Base-by-base conservation (phyloP, 2,888 invertebrate genomes). In the Drosophila birchii region DNA sequence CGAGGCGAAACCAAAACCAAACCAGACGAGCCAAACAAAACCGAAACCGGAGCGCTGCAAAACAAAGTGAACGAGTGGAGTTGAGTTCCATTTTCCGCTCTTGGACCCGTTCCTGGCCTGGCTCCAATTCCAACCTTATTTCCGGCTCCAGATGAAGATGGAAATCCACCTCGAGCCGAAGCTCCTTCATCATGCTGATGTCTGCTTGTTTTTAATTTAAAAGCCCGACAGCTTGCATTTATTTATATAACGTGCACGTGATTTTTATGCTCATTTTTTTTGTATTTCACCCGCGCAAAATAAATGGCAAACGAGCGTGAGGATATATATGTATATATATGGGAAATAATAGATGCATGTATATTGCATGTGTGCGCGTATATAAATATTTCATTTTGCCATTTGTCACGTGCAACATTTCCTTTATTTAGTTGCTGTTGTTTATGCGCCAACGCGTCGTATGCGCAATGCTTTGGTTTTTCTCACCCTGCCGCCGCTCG, bases 121-220 rank as follows among this genome's bases (percentile, higher is more conserved):
- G 47, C 44, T 62, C 18, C 49, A 51, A 18, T 34, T 69, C 34
- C 60, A 29, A 1, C 34, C 34, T 12, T 11, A 34, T 18, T 18
- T 49, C 32, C 44, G 16, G 23, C 44, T 44, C 7, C n/a, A 45
- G 38, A 56, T 57, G 44, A 29, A 26, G 62, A 20, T 51, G 34
- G 51, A 51, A 34, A 51, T 51, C 34, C 34, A 51, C 34, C 51
- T 34, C 51, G 34, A 51, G 51, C 20, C 51, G 51, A 51, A 51
- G 51, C 51, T 72, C 39, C 73, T 64, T 66, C 73, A 74, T 74
- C 59, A 59, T 59, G 59, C 75, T 71, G 72, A 80, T 80, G 75
- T 71, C 68, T 78, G 80, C 83, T 83, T 86, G 79, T 81, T 86
- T 84, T 84, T 86, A 84, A 84, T 86, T 84, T 84, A 84, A 86